Base-by-base conservation (phyloP, 2,113 vertebrate genomes). In the Phaetusa simplex region DNA sequence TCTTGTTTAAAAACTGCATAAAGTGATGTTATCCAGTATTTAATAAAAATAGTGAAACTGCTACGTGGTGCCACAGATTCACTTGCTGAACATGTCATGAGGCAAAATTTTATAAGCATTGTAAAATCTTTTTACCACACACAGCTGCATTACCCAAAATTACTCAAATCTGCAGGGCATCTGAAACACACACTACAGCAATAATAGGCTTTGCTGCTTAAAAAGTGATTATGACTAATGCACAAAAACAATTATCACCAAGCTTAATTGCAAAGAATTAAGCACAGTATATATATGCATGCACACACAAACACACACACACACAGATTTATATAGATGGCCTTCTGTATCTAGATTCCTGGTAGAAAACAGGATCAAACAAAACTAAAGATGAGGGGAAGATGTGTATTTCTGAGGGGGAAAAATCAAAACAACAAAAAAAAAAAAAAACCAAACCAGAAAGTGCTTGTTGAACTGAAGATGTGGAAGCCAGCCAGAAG, bases 61-160 rank as follows among this genome's bases (percentile, higher is more conserved):
- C 78, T 97, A 65, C 83, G 58, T 1, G 0, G 64, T 96, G 81
- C 93, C 90, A 93, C 93, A 95, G 97, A 98, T 97, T 97, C 95
- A 96, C 96, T 96, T 95, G 94, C 96, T 93, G 94, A 97, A 97
- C 45, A n/a, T 97, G 93, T 98, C 98, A 98, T 77, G 94, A 98
- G 96, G 97, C 96, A 97, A 97, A 81, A 97, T 98, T 98, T 98
- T 98, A 98, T 97, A 90, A 97, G 66, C 91, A 19, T 92, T 97
- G 91, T 98, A 98, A 98, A 98, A 97, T 98, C 89, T 98, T 97
- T 98, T 98, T 98, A 98, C 97, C 97, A 96, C 97, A 98, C 96
- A 97, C 97, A 98, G 98, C 96, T 98, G 98, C 94, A 93, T 97
- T 98, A 95, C 90, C 93, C 97, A 62, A 98, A 98, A 98, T 97